Percentiles rank a stretch among this genome's conserved stretches.
phyloP scores from a whole-genome alignment of 2,797 vertebrate species.

The Meda fulgida region DNA sequence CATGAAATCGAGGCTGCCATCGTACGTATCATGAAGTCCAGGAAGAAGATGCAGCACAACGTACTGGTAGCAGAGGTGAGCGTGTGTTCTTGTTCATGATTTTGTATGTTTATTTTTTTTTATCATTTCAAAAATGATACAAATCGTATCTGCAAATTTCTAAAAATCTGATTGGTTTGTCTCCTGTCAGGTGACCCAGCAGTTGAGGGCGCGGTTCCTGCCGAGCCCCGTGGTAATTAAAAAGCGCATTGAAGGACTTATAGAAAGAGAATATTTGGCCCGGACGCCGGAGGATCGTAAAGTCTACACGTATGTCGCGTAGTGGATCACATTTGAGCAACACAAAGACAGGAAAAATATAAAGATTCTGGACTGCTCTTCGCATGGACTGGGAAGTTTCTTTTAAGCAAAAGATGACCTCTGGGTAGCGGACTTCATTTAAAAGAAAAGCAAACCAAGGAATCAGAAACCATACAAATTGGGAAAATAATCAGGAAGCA shows the following conservation, averaged over 20 bases:
- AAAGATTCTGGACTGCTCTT: conserved; percentile 84
- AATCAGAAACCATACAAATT: conserved; percentile 65
- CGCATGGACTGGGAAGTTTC: conserved; percentile 95
- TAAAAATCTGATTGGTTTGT: conserved; percentile 38
- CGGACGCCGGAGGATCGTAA: conserved; percentile 98
- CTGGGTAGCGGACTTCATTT: conserved; percentile 71
- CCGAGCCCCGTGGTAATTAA: conserved; percentile 99
- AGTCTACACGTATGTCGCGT: conserved; percentile 98
- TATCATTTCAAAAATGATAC: not conserved
- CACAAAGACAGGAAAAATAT: conserved; percentile 56
- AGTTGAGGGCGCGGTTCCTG: conserved; percentile 93
- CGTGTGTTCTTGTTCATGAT: not conserved
- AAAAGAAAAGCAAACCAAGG: conserved; percentile 68
- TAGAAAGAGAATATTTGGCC: conserved; percentile 99
- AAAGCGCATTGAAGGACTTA: conserved; percentile 99
- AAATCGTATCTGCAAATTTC: not conserved
- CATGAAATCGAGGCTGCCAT: conserved; percentile 99
- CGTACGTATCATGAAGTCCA: conserved; percentile 98
- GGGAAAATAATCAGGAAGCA: conserved; percentile 70
- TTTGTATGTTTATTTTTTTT: not conserved
- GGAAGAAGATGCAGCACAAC: conserved; percentile 99
- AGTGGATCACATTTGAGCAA: conserved; percentile 73
- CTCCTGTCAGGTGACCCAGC: conserved; percentile 90
- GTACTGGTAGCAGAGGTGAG: conserved; percentile 96
- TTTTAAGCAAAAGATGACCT: conserved; percentile 83